Percentiles rank a stretch among this genome's conserved stretches.
Conservation (phyloP, 2,888 invertebrate species). For the Pandemis heparana region DNA sequence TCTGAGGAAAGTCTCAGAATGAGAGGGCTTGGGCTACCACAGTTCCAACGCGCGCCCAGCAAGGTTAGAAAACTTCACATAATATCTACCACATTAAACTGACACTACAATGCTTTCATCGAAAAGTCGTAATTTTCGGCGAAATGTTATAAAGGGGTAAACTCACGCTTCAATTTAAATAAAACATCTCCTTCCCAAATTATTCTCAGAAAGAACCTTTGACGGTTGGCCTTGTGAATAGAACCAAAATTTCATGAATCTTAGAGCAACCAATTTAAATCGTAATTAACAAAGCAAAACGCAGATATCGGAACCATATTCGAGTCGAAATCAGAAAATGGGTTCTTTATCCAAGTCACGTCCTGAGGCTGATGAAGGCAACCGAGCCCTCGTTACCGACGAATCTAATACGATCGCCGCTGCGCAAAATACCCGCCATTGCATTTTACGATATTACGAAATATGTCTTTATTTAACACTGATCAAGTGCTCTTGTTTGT, state of each 20-base stretch:
- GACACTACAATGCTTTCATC: no score
- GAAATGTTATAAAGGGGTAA: no score
- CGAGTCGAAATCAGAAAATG: conserved; percentile 38
- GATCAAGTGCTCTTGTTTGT: neutral
- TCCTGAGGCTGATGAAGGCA: conserved; percentile 43
- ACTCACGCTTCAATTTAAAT: no score
- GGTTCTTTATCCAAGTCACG: conserved; percentile 44
- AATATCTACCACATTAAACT: no score
- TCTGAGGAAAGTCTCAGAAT: no score
- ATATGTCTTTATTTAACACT: conserved; percentile 31
- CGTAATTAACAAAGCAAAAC: conserved; percentile 39
- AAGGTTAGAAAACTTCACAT: no score
- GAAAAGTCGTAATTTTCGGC: no score
- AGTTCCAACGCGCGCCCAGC: no score
- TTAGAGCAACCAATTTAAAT: conserved; percentile 9
- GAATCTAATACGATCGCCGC: conserved; percentile 41
- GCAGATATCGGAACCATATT: conserved; percentile 41
- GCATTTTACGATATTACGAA: conserved; percentile 36
- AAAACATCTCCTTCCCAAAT: no score
- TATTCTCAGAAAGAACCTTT: no score
- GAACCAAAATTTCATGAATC: neutral
- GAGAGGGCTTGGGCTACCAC: no score
- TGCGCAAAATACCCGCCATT: conserved; percentile 39
- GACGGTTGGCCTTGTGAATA: neutral
- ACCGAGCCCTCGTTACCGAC: conserved; percentile 43